Conservation (phyloP, 1,140 invertebrate species). For the Drosophila nasuta region DNA sequence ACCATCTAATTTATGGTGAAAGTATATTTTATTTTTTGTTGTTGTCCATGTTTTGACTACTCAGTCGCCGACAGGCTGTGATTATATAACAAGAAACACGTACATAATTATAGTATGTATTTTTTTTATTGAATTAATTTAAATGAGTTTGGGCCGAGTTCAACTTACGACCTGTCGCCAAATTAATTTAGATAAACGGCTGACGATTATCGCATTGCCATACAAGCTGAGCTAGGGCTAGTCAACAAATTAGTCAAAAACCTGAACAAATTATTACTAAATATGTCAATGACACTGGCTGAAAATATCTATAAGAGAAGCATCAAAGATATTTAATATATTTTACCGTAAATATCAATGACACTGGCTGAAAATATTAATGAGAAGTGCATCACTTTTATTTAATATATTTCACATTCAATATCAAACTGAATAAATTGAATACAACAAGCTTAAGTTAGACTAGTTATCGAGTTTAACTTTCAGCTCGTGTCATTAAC, state of each 20-base stretch:
- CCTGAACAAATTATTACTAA: slow-evolving; percentile 31
- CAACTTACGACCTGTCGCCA: slow-evolving; percentile 43
- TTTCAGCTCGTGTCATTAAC: slow-evolving; percentile 39
- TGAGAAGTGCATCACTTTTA: no score
- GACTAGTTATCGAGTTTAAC: background rate
- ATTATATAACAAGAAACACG: slow-evolving; percentile 44
- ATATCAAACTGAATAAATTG: no score
- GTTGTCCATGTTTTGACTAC: slow-evolving; percentile 2
- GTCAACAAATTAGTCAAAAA: slow-evolving; percentile 52
- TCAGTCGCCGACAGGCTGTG: background rate
- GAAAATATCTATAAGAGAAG: no score
- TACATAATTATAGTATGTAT: slow-evolving; percentile 39
- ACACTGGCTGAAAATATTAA: slow-evolving; percentile 8
- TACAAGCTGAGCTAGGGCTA: slow-evolving; percentile 15
- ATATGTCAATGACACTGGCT: slow-evolving; percentile 35
- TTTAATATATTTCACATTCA: no score
- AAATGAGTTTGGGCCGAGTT: slow-evolving; percentile 22
- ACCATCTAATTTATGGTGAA: slow-evolving; percentile 55
- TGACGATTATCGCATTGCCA: slow-evolving; percentile 44
- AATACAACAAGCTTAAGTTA: no score
- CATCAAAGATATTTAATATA: no score
- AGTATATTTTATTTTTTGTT: slow-evolving; percentile 27
- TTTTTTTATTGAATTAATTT: slow-evolving; percentile 53
- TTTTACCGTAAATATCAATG: background rate
- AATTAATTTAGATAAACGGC: slow-evolving; percentile 56